Evolutionary conservation across 2,888 invertebrate species (phyloP).

Genomic region (Onthophagus sagittarius): DNA sequence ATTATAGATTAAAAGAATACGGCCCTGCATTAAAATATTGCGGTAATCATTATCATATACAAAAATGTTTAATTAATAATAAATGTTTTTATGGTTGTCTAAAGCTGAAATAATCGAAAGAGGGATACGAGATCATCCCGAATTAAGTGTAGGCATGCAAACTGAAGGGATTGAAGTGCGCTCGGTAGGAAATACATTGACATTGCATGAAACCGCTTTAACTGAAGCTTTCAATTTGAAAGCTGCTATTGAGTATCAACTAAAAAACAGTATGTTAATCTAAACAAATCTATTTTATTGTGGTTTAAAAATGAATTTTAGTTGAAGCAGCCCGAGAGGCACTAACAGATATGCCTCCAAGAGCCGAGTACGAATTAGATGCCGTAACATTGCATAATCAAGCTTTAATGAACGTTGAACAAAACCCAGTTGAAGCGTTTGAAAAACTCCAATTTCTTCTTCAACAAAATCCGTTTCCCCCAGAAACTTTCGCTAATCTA

Average conservation of each 20-base stretch:
- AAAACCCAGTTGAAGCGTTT: conserved; percentile 87
- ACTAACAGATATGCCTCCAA: conserved; percentile 83
- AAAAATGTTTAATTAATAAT: background rate
- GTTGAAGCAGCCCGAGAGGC: conserved; percentile 84
- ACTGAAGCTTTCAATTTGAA: conserved; percentile 98
- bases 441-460: conserved; percentile 91
- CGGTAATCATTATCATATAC: conserved; percentile 50
- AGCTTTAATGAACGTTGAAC: conserved; percentile 81
- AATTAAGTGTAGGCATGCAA: conserved; percentile 94
- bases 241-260: conserved; percentile 96
- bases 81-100: conserved; percentile 26
- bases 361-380: conserved; percentile 95
- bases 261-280: conserved; percentile 65
- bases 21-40: conserved; percentile 91
- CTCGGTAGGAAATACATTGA: conserved; percentile 93
- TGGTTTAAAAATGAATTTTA: conserved; percentile 36
- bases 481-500: conserved; percentile 95
- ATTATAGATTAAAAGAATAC: conserved; percentile 91
- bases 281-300: background rate
- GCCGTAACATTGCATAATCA: conserved; percentile 97
- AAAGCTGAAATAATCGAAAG: conserved; percentile 87
- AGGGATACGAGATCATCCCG: conserved; percentile 95
- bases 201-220: conserved; percentile 91
- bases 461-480: conserved; percentile 94
- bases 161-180: conserved; percentile 89